These are phyloP conservation scores for Sebastes minor DNA, from an alignment of 2,797 vertebrate species.

Conservation along the genomic window DNA sequence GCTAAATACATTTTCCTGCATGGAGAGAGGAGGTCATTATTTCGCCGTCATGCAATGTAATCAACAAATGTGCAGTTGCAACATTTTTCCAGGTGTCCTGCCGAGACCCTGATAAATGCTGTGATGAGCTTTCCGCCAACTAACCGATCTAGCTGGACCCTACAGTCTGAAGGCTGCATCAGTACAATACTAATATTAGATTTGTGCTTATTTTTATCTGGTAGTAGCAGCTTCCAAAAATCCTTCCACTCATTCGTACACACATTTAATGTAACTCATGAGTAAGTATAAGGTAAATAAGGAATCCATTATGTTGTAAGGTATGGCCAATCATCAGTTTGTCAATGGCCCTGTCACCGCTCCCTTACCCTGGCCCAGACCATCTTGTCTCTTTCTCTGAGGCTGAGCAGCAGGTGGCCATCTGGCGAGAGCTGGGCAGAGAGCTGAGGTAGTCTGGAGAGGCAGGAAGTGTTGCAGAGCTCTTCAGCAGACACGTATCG, in stretches of 20 bases:
- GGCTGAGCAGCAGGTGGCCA: conserved; percentile 82
- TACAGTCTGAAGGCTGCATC: conserved; percentile 5
- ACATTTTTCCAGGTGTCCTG: conserved; percentile 12
- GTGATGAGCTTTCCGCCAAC: background rate
- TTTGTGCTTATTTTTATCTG: conserved; percentile 41
- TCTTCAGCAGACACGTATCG: conserved; percentile 89
- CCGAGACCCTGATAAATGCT: conserved; percentile 23
- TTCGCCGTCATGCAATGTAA: background rate
- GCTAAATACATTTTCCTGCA: background rate
- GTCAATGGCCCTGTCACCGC: background rate
- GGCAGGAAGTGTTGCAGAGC: conserved; percentile 87
- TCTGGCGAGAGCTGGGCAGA: conserved; percentile 78
- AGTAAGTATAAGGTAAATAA: background rate
- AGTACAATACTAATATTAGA: background rate
- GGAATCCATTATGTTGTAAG: background rate
- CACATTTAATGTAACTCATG: background rate
- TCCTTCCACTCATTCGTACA: background rate
- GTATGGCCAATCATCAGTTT: conserved; percentile 7
- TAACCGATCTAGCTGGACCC: background rate
- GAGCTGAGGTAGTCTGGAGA: conserved; percentile 82
- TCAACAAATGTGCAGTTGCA: conserved; percentile 37
- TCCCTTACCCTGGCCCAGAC: conserved; percentile 67
- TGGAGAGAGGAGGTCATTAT: background rate
- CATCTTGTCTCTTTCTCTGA: conserved; percentile 66
- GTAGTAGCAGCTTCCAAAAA: conserved; percentile 7